Evolutionary conservation across 2,888 invertebrate species (phyloP).

Genomic region (Tridacna crocea): DNA sequence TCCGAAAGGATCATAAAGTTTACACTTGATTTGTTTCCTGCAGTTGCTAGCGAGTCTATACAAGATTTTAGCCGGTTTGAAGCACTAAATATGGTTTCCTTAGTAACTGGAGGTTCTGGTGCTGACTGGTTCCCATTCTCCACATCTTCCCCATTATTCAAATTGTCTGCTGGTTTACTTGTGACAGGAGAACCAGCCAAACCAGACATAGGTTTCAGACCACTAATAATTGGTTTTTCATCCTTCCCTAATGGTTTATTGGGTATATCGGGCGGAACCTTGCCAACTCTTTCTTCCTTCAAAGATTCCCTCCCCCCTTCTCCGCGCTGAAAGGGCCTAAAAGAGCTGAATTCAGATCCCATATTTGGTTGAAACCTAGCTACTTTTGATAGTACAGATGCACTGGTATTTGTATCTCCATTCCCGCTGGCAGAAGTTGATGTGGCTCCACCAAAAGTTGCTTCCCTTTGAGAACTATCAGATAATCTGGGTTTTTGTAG

Average conservation of each 20-base stretch:
- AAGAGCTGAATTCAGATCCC: constrained; percentile 66
- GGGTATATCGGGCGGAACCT: constrained; percentile 64
- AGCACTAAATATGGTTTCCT: constrained; percentile 74
- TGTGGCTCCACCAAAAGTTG: constrained; percentile 40
- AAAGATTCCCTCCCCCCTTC: constrained; percentile 65
- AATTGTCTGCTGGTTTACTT: constrained; percentile 34
- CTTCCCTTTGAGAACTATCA: constrained; percentile 55
- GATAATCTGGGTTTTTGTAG: constrained; percentile 64
- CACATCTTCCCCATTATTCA: constrained; percentile 52
- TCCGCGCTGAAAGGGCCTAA: constrained; percentile 65
- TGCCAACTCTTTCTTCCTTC: constrained; percentile 57
- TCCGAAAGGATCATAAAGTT: constrained; percentile 92
- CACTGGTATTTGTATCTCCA: constrained; percentile 53
- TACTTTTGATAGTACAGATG: constrained; percentile 73
- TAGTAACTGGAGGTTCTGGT: constrained; percentile 65
- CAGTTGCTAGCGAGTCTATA: constrained; percentile 75
- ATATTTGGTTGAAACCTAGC: constrained; percentile 67
- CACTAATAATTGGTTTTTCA: constrained; percentile 71
- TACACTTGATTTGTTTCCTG: constrained; percentile 84
- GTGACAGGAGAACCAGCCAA: constrained; percentile 50
- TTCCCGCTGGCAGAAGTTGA: constrained; percentile 29
- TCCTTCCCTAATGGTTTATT: constrained; percentile 66
- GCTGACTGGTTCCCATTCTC: constrained; percentile 52
- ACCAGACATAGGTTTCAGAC: constrained; percentile 51
- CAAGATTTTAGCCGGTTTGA: constrained; percentile 73